Conservation (phyloP, 2,113 vertebrate genomes). For the Anoplopoma fimbria region DNA sequence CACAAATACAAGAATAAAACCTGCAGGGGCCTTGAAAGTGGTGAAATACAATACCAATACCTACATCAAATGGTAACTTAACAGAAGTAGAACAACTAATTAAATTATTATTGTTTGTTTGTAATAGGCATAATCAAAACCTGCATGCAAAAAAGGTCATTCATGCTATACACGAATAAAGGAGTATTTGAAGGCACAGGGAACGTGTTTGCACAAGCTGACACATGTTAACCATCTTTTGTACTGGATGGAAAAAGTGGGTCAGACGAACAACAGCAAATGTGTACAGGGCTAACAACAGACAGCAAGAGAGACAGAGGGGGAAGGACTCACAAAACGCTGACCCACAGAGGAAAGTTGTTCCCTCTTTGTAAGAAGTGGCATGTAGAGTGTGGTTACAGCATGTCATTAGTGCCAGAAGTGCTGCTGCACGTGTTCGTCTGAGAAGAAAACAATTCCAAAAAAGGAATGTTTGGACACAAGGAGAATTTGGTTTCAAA, state of each 20-base stretch:
- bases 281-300: slow-evolving; percentile 52
- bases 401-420: slow-evolving; percentile 40
- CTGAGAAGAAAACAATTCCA: slow-evolving; percentile 1
- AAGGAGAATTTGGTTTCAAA: slow-evolving; percentile 6
- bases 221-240: slow-evolving; percentile 75
- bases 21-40: slow-evolving; percentile 20
- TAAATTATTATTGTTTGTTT: slow-evolving; percentile 29
- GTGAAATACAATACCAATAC: slow-evolving; percentile 20
- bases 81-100: slow-evolving; percentile 28
- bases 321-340: slow-evolving; percentile 45
- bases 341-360: slow-evolving; percentile 54
- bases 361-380: slow-evolving; percentile 27
- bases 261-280: slow-evolving; percentile 60
- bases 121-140: slow-evolving; percentile 21
- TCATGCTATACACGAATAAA: slow-evolving; percentile 43
- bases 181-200: slow-evolving; percentile 60
- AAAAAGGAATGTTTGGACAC: slow-evolving; percentile 2
- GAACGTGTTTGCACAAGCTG: slow-evolving; percentile 73
- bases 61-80: slow-evolving; percentile 5
- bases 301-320: slow-evolving; percentile 43
- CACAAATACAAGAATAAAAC: slow-evolving; percentile 54
- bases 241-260: slow-evolving; percentile 74
- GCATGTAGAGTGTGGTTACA: slow-evolving; percentile 37
- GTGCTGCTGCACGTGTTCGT: slow-evolving; percentile 47
- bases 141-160: slow-evolving; percentile 35